Base-by-base conservation (phyloP, 2,113 vertebrate species). In the Colaptes auratus region DNA sequence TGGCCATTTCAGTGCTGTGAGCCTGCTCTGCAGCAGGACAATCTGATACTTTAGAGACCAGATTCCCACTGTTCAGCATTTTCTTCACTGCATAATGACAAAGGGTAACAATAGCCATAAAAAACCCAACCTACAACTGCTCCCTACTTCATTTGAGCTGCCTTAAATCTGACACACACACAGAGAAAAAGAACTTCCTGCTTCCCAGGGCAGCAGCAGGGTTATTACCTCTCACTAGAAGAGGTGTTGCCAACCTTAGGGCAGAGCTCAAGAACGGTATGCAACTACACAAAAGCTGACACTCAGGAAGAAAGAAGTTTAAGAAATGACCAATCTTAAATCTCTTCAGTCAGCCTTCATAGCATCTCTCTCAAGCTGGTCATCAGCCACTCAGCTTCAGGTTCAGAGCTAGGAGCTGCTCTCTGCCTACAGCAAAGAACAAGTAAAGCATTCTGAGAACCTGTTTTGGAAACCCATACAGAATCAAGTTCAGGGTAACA, bases 401-500 rank as follows among this genome's bases (percentile, higher is more conserved):
- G 25, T 70, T 79, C 56, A 31, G n/a, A 74, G 61, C 11, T 27
- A 42, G 50, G 24, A 86, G 39, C 14, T 4, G 1, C 33, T 39
- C 36, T 21, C 56, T 86, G 52, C 52, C 20, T 48, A 44, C 17
- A 90, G 56, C 69, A 75, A 71, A 73, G 9, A 23, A 31, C 20
- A 64, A 55, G 12, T 13, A 5, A 78, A 53, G 21, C 0, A 0
- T n/a, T 35, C 15, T 39, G 30, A 94, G 71, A 93, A 76, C 23
- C 36, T 24, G 23, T 25, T 84, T 65, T 66, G 79, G 74, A 82
- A 91, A 87, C 0, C 15, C 0, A 0, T 19, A 18, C 12, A 56
- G 81, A 53, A 35, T 16, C 66, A 84, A 2, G 5, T 6, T 10
- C 27, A 53, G 0, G 0, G 33, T 16, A 93, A 78, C 1, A 3